phyloP scores from a whole-genome alignment of 2,888 invertebrate genomes.

The Omphaloscelis lunosa region DNA sequence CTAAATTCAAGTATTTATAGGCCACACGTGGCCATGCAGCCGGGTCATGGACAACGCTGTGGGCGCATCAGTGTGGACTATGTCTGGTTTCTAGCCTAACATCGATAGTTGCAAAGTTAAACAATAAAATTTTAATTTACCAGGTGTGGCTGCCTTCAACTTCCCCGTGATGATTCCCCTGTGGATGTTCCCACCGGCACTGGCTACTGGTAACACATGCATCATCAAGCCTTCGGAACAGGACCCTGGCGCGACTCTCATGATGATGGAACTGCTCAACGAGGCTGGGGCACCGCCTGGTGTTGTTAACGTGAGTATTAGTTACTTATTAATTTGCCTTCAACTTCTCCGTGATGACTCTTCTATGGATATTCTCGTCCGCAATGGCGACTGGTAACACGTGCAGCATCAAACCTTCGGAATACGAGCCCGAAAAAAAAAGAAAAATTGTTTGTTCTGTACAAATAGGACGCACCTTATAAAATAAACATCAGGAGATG shows the following conservation, averaged over 20 bases:
- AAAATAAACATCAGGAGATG: neutral
- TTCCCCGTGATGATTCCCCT: slow-evolving; percentile 99
- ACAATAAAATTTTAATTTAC: neutral
- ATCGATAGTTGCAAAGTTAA: neutral
- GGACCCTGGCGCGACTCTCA: slow-evolving; percentile 98
- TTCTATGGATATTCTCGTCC: neutral
- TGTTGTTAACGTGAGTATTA: slow-evolving; percentile 95
- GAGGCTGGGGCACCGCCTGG: slow-evolving; percentile 99
- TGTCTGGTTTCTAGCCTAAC: neutral
- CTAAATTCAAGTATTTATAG: slow-evolving; percentile 1
- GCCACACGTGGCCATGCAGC: neutral
- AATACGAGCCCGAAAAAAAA: neutral
- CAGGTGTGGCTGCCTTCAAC: slow-evolving; percentile 99
- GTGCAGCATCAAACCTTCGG: neutral
- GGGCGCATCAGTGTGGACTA: neutral
- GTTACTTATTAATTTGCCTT: neutral
- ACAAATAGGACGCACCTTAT: neutral
- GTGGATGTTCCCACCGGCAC: slow-evolving; percentile 97
- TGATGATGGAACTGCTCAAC: slow-evolving; percentile 97
- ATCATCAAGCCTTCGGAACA: slow-evolving; percentile 99
- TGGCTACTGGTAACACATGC: slow-evolving; percentile 98
- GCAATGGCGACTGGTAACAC: neutral
- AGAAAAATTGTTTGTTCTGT: too few species aligned
- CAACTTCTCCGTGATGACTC: neutral
- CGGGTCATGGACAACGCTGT: neutral